These are phyloP conservation scores for Balaenoptera acutorostrata DNA, from an alignment of 2,113 vertebrate genomes.

Conservation along the genomic window DNA sequence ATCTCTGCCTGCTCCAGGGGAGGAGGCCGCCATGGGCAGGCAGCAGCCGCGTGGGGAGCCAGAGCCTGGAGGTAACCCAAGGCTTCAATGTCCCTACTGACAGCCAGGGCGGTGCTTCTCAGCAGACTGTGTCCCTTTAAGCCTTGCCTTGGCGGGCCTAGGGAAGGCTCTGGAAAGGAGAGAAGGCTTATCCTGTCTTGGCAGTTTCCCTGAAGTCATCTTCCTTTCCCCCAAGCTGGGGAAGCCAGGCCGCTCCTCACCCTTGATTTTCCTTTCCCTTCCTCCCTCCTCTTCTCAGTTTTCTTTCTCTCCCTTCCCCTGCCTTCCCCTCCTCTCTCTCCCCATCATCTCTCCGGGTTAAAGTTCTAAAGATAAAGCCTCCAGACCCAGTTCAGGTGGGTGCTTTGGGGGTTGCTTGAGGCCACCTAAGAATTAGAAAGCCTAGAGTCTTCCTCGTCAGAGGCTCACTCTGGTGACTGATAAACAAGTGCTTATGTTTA, in stretches of 20 bases:
- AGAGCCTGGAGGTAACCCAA: conserved; percentile 32
- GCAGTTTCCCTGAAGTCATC: not conserved
- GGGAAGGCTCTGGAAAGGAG: conserved; percentile 33
- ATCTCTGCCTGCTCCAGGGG: not conserved
- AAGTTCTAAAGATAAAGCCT: conserved; percentile 4
- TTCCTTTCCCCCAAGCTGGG: not conserved
- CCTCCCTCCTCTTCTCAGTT: not conserved
- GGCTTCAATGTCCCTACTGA: conserved; percentile 28
- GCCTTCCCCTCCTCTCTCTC: not conserved
- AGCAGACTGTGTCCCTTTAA: not conserved
- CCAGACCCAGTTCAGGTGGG: not conserved
- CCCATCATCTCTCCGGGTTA: not conserved
- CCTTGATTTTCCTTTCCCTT: not conserved
- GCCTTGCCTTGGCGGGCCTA: not conserved
- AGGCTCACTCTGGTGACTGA: not conserved
- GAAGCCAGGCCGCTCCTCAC: not conserved
- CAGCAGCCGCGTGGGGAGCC: not conserved
- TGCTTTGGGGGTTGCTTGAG: not conserved
- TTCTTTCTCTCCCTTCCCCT: not conserved
- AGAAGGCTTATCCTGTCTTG: not conserved
- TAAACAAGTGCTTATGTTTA: not conserved
- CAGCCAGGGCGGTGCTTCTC: not conserved
- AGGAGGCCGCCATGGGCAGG: not conserved
- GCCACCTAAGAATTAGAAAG: conserved; percentile 22
- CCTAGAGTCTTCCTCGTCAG: not conserved